Evolutionary conservation across 2,113 vertebrate species (phyloP), one percentile per base, ranked within the genome.

Genomic region (Circaetus gallicus): DNA sequence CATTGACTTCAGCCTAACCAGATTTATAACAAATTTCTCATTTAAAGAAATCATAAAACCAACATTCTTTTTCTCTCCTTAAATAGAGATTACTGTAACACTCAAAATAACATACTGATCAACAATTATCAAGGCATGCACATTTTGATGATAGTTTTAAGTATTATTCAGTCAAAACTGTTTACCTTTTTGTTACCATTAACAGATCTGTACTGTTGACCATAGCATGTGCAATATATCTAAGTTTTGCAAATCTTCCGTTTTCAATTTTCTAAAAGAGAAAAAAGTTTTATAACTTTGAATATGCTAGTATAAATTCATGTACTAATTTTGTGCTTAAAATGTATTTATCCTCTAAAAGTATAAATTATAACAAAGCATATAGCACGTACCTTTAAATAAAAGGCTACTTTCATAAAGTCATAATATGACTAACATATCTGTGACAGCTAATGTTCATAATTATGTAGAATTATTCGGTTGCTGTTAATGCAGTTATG

Each of bases 151-250:
- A 40, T 3, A 69, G 16, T 67, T 86, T 67, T 43, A 91, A 40
- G 11, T 18, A 50, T 19, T 59, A 88, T 58, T 74, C 5, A 72
- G 11, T 61, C 20, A 47, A 87, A 96, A 91, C 38, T 21, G 21
- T 93, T 98, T 98, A 99, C 99, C 99, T 98, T 98, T 99, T 99
- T 53, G 99, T 99, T 96, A 99, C 99, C 99, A 99, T 99, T 90
- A 99, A 97, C 96, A 99, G 98, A 97, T 99, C 99, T 4, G 99
- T 99, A 45, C 99, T 99, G 96, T 99, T 99, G 93, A 99, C 99
- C 98, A 99, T 99, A 93, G 99, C 99, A 92, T 99, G 99, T 86
- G 99, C 99, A 97, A 99, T 99, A 88, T 99, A 99, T 97, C 97
- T 98, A 96, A 99, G 99, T 98, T 99, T 99, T 97, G 99, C 99